Percentiles rank a stretch among this genome's conserved stretches.
These are phyloP conservation scores for Lycorma delicatula DNA, from an alignment of 1,140 invertebrate genomes.

Conservation along the genomic window DNA sequence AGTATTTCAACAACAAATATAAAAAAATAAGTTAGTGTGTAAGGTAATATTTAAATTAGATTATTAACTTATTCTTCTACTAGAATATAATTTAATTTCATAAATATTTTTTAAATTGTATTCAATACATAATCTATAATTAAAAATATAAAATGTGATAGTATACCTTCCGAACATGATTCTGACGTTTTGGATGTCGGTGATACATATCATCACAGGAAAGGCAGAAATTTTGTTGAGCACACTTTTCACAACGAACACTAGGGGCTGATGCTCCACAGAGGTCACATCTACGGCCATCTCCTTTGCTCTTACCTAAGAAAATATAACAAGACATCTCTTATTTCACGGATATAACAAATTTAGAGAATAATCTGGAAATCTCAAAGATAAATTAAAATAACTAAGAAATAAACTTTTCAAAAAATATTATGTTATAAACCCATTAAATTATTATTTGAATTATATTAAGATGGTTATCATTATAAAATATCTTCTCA, in stretches of 20 bases:
- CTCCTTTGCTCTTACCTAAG: conserved; percentile 34
- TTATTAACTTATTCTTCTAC: not conserved
- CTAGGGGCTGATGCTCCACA: conserved; percentile 67
- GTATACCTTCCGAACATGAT: conserved; percentile 67
- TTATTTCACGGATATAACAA: not conserved
- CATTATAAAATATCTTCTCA: not conserved
- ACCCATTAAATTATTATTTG: not conserved
- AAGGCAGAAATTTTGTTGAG: conserved; percentile 67
- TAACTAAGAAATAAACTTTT: not conserved
- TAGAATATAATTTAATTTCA: not conserved
- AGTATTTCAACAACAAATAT: too few species aligned
- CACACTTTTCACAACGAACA: conserved; percentile 70
- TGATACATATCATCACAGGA: conserved; percentile 92
- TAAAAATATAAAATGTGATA: not conserved
- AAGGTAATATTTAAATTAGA: not conserved
- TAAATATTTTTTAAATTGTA: not conserved
- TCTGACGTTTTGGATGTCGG: conserved; percentile 75
- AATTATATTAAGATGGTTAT: not conserved
- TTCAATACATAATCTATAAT: not conserved
- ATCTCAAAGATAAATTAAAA: not conserved
- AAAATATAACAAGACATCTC: not conserved
- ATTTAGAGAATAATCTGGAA: too few species aligned
- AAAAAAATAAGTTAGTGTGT: too few species aligned
- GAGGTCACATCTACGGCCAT: conserved; percentile 60
- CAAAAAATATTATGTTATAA: not conserved